These are phyloP conservation scores for Corythoichthys haematopterus DNA, from an alignment of 2,113 vertebrate species.

Conservation along the genomic window DNA sequence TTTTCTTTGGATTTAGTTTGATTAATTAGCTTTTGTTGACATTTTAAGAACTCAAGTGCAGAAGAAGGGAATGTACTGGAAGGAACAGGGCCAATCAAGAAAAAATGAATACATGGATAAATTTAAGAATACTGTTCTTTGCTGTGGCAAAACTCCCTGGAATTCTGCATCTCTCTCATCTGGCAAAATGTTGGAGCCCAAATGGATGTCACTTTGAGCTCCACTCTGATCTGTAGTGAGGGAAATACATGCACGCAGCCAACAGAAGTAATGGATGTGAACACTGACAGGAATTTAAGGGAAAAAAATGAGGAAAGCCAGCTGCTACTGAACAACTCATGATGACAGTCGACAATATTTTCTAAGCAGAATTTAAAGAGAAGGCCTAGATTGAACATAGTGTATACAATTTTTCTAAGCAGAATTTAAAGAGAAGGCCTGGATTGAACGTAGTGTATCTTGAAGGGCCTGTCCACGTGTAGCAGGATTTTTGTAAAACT, in stretches of 20 bases:
- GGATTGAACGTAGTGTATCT: no score
- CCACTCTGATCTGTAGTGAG: slow-evolving; percentile 56
- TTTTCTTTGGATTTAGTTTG: slow-evolving; percentile 70
- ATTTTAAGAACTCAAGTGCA: slow-evolving; percentile 74
- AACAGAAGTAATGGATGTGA: slow-evolving; percentile 56
- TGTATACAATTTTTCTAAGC: background rate
- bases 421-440: background rate
- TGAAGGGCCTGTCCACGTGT: no score
- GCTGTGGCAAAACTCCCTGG: slow-evolving; percentile 30
- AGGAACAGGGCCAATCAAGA: slow-evolving; percentile 69
- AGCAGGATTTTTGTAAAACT: no score
- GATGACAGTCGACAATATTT: slow-evolving; percentile 17
- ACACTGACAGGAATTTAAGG: slow-evolving; percentile 34
- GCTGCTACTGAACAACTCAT: background rate
- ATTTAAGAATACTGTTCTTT: slow-evolving; percentile 30
- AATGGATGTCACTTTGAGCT: slow-evolving; percentile 63
- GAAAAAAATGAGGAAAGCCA: background rate
- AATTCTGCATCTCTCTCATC: slow-evolving; percentile 57
- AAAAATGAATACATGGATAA: slow-evolving; percentile 63
- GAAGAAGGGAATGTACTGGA: slow-evolving; percentile 34
- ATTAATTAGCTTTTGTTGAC: slow-evolving; percentile 77
- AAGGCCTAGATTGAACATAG: background rate
- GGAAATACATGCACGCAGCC: slow-evolving; percentile 20
- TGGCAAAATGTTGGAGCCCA: slow-evolving; percentile 54
- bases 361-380: background rate